Conservation (phyloP, 2,888 invertebrate genomes). For the Phasia obesa region DNA sequence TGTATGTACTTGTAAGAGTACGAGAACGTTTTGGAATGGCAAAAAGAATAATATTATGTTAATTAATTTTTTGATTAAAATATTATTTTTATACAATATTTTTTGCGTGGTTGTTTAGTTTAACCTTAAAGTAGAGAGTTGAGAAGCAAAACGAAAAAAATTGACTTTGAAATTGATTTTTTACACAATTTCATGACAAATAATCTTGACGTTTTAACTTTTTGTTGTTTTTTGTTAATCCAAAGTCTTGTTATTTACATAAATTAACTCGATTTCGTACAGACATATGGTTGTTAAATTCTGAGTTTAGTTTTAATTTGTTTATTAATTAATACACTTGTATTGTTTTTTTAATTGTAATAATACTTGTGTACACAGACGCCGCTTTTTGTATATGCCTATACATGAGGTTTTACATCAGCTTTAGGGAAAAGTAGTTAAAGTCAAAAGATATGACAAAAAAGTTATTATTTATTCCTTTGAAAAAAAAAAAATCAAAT, state of each 20-base stretch:
- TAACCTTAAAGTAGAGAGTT: constrained; percentile 65
- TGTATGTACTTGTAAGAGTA: constrained; percentile 12
- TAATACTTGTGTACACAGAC: constrained; percentile 32
- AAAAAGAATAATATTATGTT: constrained; percentile 37
- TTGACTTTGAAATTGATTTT: constrained; percentile 69
- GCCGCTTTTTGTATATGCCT: constrained; percentile 26
- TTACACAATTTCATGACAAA: constrained; percentile 53
- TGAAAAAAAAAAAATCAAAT: too few species aligned
- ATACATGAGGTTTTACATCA: neutral
- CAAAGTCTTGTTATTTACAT: constrained; percentile 15
- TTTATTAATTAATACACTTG: constrained; percentile 4
- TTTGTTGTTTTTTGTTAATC: constrained; percentile 1
- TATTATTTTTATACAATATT: constrained; percentile 10
- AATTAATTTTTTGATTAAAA: constrained; percentile 49
- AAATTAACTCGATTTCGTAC: constrained; percentile 20
- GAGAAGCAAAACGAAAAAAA: constrained; percentile 39
- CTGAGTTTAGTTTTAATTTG: neutral
- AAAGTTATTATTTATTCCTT: too few species aligned
- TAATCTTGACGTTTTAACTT: constrained; percentile 40
- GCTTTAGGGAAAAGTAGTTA: neutral
- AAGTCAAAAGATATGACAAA: too few species aligned
- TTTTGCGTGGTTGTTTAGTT: constrained; percentile 57
- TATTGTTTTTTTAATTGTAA: constrained; percentile 21
- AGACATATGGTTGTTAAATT: constrained; percentile 32
- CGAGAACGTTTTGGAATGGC: constrained; percentile 19